Evolutionary conservation across 2,113 vertebrate genomes (phyloP), one percentile per base, ranked within the genome.

Genomic region (Haemorhous mexicanus): DNA sequence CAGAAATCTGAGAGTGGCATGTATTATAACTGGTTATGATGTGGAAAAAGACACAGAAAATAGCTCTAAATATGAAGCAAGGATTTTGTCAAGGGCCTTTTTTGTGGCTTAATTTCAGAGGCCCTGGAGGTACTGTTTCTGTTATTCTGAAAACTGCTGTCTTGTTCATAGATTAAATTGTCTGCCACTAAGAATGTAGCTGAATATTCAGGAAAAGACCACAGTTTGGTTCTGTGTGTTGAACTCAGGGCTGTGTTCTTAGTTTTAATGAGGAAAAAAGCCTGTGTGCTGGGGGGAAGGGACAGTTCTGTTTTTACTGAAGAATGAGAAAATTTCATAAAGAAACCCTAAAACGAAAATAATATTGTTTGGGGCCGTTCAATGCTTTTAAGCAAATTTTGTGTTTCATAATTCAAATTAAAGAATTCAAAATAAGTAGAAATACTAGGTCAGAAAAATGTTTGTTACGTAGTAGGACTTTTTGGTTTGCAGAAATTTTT

Each of bases 101-200:
- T 89, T 79, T 76, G 21, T 89, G 46, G 59, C 11, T 70, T 85
- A 73, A 83, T 91, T 93, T 90, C 67, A 73, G 61, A 84, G 47
- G 66, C 41, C 23, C 32, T 92, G 56, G 50, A 84, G 69, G 49
- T 88, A 50, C 2, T 70, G 7, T 63, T 90, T 56, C 46, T 6
- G 1, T 73, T 90, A 67, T 11, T 83, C 22, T n/a, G 50, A 47
- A 88, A 93, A 66, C 27, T 66, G 13, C 7, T 85, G 35, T 63
- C 37, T 66, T 73, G n/a, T 78, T 92, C 37, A 6, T 58, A 62
- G 58, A 66, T 66, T 7, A 82, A 87, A 61, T 87, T 73, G 13
- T 66, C 59, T 84, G 73, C 44, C 73, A 49, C 28, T 72, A 66
- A 78, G 84, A 75, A 52, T 19, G 37, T 77, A 41, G 43, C 33